Conservation (phyloP, 2,888 invertebrate species). For the Siphlonurus alternatus region DNA sequence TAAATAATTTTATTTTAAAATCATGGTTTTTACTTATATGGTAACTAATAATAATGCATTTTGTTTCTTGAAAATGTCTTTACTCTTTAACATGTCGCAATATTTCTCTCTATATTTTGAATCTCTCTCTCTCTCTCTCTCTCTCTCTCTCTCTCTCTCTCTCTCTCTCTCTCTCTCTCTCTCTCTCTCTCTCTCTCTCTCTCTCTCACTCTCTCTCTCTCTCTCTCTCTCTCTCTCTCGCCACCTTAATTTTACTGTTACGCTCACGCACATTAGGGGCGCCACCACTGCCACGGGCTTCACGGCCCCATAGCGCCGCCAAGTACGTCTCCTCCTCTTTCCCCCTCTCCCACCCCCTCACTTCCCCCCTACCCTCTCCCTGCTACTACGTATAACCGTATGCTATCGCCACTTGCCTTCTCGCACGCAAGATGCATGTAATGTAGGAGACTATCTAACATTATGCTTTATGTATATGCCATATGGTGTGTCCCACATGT, state of each 20-base stretch:
- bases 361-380: slow-evolving; percentile 18
- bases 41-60: too few species aligned
- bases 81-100: too few species aligned
- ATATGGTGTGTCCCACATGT: too few species aligned
- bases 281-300: slow-evolving; percentile 8
- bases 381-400: slow-evolving; percentile 11
- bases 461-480: neutral
- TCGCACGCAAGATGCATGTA: neutral
- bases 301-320: slow-evolving; percentile 22
- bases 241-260: neutral
- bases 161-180: too few species aligned
- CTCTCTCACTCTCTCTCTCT: slow-evolving; percentile 18
- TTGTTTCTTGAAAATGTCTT: too few species aligned
- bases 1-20: too few species aligned
- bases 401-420: neutral
- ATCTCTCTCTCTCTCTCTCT: too few species aligned
- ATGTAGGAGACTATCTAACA: neutral
- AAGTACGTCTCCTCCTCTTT: slow-evolving; percentile 26
- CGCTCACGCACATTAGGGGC: slow-evolving; percentile 14
- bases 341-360: slow-evolving; percentile 17
- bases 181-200: too few species aligned
- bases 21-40: too few species aligned
- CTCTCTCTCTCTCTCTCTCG: neutral
- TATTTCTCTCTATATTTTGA: too few species aligned
- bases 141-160: too few species aligned